phyloP scores from a whole-genome alignment of 1,140 invertebrate species.

The Oedothorax gibbosus region DNA sequence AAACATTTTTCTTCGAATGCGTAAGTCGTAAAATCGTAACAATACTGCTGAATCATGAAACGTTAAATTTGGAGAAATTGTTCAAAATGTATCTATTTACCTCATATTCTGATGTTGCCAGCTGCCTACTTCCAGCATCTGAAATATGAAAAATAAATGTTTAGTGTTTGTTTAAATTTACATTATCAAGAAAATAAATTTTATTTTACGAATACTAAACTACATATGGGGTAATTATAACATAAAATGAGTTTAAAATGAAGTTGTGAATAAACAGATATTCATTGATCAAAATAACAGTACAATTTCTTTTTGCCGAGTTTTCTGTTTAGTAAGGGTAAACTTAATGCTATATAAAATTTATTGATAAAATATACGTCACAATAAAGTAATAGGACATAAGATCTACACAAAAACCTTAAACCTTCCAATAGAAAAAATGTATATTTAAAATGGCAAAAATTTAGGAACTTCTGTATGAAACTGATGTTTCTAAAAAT shows the following conservation, averaged over 20 bases:
- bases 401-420: too few species aligned
- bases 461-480: too few species aligned
- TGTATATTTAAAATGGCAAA: too few species aligned
- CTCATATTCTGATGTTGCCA: slow-evolving; percentile 44
- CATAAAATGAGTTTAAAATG: too few species aligned
- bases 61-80: not conserved
- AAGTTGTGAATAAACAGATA: not conserved
- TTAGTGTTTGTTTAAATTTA: not conserved
- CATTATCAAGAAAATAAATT: not conserved
- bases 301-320: not conserved
- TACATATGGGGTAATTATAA: too few species aligned
- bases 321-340: too few species aligned
- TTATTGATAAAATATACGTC: too few species aligned
- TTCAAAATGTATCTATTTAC: not conserved
- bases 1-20: not conserved
- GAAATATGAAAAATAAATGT: not conserved
- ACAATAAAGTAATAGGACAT: too few species aligned
- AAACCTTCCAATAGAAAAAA: too few species aligned
- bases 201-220: not conserved
- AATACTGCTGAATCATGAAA: not conserved
- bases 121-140: slow-evolving; percentile 20
- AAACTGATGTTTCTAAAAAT: too few species aligned
- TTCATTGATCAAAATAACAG: not conserved
- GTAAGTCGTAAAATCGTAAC: not conserved
- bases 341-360: too few species aligned